phyloP scores from a whole-genome alignment of 1,140 invertebrate species.

The Brachionus rotundiformis region DNA sequence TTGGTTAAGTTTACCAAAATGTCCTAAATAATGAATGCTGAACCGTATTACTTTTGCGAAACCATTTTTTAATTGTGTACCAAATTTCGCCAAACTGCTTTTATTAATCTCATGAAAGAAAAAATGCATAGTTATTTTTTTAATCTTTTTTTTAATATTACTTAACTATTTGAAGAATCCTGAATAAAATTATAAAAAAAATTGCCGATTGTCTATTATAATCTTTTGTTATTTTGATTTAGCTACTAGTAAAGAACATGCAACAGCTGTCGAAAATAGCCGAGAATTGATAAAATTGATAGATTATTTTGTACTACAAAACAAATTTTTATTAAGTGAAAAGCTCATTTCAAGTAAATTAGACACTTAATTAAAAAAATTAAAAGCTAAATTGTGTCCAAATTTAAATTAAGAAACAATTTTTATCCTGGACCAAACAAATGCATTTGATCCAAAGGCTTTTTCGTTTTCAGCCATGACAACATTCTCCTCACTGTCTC shows the following conservation, averaged over 20 bases:
- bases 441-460: conserved; percentile 67
- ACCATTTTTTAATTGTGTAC: no score
- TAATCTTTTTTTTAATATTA: no score
- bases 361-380: not conserved
- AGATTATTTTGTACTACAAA: conserved; percentile 69
- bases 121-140: no score
- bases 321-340: conserved; percentile 62
- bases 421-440: conserved; percentile 55
- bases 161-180: no score
- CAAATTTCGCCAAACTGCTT: no score
- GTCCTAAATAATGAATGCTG: no score
- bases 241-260: conserved; percentile 57
- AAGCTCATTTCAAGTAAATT: not conserved
- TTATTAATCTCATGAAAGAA: no score
- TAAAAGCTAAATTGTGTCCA: not conserved
- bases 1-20: no score
- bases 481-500: not conserved
- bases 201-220: no score
- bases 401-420: not conserved
- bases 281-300: conserved; percentile 68
- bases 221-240: no score
- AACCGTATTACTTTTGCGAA: no score
- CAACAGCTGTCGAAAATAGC: conserved; percentile 65
- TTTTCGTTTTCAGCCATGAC: conserved; percentile 55
- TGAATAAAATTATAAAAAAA: no score